Evolutionary conservation across 2,113 vertebrate genomes (phyloP).

Genomic region (Columba janthina): DNA sequence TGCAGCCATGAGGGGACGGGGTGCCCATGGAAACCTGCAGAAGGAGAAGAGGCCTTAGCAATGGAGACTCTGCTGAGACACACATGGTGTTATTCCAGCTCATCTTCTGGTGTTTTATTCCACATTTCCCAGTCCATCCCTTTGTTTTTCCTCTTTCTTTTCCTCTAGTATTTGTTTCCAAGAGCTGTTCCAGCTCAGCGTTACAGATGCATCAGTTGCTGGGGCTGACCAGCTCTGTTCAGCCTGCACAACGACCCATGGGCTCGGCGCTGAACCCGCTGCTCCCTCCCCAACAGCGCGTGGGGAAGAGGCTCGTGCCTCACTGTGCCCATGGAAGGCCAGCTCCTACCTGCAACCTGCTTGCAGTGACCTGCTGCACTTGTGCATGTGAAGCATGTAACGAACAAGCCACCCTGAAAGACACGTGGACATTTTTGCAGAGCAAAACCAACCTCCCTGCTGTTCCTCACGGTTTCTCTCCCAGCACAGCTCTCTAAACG

Average conservation of each 20-base stretch:
- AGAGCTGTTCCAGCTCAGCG: neutral
- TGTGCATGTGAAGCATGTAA: rapidly evolving
- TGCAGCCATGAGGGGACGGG: neutral
- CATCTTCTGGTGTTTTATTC: neutral
- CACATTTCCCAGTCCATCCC: neutral
- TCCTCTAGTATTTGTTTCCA: neutral
- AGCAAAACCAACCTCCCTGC: neutral
- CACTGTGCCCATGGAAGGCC: rapidly evolving
- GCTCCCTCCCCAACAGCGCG: neutral
- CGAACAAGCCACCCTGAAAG: neutral
- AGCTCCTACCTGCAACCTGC: neutral
- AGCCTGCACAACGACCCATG: too few relatives aligned
- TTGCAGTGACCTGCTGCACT: neutral
- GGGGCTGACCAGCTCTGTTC: neutral
- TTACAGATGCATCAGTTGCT: neutral
- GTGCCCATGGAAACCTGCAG: neutral
- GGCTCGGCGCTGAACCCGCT: neutral
- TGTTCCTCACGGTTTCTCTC: neutral
- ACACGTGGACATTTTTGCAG: neutral
- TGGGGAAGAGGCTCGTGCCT: neutral
- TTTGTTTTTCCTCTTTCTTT: neutral
- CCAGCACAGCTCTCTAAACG: neutral
- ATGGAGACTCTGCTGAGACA: neutral
- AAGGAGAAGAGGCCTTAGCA: neutral
- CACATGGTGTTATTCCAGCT: neutral